Conservation (phyloP, 2,113 vertebrate species). For the Dromaius novaehollandiae region DNA sequence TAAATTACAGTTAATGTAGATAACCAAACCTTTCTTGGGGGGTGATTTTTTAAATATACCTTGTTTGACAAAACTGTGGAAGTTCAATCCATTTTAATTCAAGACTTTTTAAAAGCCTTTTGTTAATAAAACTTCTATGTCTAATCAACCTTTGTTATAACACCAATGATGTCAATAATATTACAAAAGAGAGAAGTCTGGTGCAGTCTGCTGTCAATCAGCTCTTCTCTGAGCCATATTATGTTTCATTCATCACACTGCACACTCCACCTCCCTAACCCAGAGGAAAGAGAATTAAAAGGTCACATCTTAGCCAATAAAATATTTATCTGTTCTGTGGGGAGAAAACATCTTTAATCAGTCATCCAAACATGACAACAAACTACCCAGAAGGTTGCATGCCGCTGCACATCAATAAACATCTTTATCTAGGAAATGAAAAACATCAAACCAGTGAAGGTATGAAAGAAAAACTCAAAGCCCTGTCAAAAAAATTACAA, state of each 20-base stretch:
- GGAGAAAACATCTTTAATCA: conserved; percentile 37
- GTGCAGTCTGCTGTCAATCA: neutral
- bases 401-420: conserved; percentile 40
- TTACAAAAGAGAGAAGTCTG: neutral
- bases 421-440: conserved; percentile 56
- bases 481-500: conserved; percentile 48
- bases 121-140: neutral
- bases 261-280: conserved; percentile 8
- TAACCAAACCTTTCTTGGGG: neutral
- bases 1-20: neutral
- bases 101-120: neutral
- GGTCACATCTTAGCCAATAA: conserved; percentile 59
- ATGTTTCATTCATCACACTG: conserved; percentile 19
- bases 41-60: neutral
- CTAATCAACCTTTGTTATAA: neutral
- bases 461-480: conserved; percentile 32
- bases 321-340: conserved; percentile 36
- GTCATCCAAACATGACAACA: conserved; percentile 38
- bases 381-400: neutral
- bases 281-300: conserved; percentile 58
- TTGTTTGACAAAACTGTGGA: neutral
- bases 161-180: neutral
- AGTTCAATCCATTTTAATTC: neutral
- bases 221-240: conserved; percentile 5
- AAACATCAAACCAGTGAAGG: conserved; percentile 47